Evolutionary conservation across 1,140 invertebrate species (phyloP), one percentile per base, ranked within the genome.

Genomic region (Dryas iulia): DNA sequence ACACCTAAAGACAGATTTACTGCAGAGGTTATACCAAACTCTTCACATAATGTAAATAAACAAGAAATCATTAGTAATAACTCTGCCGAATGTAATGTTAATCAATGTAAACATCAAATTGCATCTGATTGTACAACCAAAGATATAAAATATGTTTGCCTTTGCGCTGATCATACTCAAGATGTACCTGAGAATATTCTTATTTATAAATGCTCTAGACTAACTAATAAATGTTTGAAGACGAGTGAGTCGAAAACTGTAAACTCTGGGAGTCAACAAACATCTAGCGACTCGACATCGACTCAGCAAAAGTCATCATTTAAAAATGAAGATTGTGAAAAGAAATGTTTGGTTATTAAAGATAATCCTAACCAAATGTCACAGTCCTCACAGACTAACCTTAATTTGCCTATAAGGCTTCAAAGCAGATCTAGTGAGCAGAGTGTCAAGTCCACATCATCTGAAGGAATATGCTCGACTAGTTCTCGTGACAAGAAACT

Each of bases 121-220:
- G 26, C 65, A 57, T 26, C 72, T 25, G 70, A 82, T 69, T 70
- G 69, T 26, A 28, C 65, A 24, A 77, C 72, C 59, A 73, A 74
- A 4, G 79, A 89, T 35, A 72, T 87, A 18, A 83, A 87, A 72
- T 90, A 86, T 77, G 79, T 89, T 28, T 91, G 89, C 71, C 69
- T 91, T n/a, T 89, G 83, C 59, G 70, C 76, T 59, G 60, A 78
- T 33, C 73, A 82, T 30, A 30, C 68, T 47, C 63, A 72, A 47
- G 77, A 80, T 23, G 31, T 74, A 14, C 78, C 80, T 70, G 83
- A 88, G 28, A 86, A 83, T 59, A 78, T 84, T 63, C 71, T 86
- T 21, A 83, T 88, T 18, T 90, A 86, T 59, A 90, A 87, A 75
- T 90, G 87, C 71, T 87, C 83, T 35, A 67, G 73, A 58, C 68